Evolutionary conservation across 1,140 invertebrate species (phyloP), one percentile per base, ranked within the genome.

Genomic region (Hylaeus anthracinus): DNA sequence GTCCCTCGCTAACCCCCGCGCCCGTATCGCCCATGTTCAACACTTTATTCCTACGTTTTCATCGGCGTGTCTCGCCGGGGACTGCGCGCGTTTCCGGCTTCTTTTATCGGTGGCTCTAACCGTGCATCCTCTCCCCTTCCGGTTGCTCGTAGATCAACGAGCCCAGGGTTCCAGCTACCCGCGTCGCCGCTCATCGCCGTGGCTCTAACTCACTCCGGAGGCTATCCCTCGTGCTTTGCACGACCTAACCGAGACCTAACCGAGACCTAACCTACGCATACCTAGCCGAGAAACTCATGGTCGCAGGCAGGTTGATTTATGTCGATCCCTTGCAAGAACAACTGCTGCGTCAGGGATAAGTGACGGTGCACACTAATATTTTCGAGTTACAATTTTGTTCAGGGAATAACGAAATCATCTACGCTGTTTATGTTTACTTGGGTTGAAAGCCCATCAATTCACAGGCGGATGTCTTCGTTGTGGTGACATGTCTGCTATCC

Each of bases 91-190:
- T 41, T 80, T 80, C 72, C 79, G 71, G 55, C 65, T 80, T 75
- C 72, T 80, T 80, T 65, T 80, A 75, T 80, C 79, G 64, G 45
- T 41, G 55, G 37, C 55, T 75, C n/a, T 69, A 80, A 61, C 70
- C 70, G 61, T 56, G 51, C 70, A 72, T 79, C 77, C 77, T 65
- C 70, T 73, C 60, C 60, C 26, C 45, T 72, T 79, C 77, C 77
- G 60, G 41, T 53, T 37, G 67, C 60, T 79, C 77, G 60, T 79
- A 73, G 60, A 79, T 73, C 77, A 73, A 69, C 74, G 53, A 56
- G 10, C 45, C 1, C 45, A 3, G 39, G 12, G 6, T 39, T 56
- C 48, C 41, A 37, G 8, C 26, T n/a, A 14, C 12, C 1, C 64
- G 10, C 14, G 48, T 60, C 39, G 67, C 67, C 3, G 56, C 41